Base-by-base conservation (phyloP, 2,888 invertebrate genomes). In the Pollenia angustigena region DNA sequence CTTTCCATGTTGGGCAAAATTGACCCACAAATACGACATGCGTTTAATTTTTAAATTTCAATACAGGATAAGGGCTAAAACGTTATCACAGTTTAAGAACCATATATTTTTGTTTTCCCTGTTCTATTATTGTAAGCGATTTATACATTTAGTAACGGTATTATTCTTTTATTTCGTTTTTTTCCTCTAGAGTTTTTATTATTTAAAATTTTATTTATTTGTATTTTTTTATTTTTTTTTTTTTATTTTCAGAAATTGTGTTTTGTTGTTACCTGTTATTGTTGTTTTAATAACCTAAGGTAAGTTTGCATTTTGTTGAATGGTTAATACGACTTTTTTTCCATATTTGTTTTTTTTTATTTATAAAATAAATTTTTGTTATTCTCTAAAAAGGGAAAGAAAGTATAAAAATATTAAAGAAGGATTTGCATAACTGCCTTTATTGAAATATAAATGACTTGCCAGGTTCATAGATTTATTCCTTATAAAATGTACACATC, bases 341-440 rank as follows among this genome's bases (percentile, higher is more conserved):
- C 10, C 48, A 60, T 87, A 72, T 87, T 74, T 71, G 69, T 85
- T 72, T 82, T 56, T 82, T 56, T 81, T 74, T 76, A 87, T 85
- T 56, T 85, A 82, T 62, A 76, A 62, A n/a, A 11, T 72, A 12
- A 48, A 18, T 62, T 4, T 81, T 48, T 72, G 76, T 42, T 58
- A 32, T 56, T 87, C 42, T 42, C 18, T 50, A 56, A 23, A 23
- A 32, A 23, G 42, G 10, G 4, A 72, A 18, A 46, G 12, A 54
- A 44, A 48, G 18, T 10, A 14, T 14, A 42, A 60, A 16, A 60
- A 60, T 16, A 40, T 2, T 44, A 66, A 76, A 68, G 52, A 66
- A 88, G 88, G 88, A 90, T 91, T 91, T 90, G 89, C 90, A 90
- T 90, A 89, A 89, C 90, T 88, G 90, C 87, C 90, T 90, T 89